These are phyloP conservation scores for Rhabdornis inornatus DNA, from an alignment of 2,113 vertebrate species.

Conservation along the genomic window DNA sequence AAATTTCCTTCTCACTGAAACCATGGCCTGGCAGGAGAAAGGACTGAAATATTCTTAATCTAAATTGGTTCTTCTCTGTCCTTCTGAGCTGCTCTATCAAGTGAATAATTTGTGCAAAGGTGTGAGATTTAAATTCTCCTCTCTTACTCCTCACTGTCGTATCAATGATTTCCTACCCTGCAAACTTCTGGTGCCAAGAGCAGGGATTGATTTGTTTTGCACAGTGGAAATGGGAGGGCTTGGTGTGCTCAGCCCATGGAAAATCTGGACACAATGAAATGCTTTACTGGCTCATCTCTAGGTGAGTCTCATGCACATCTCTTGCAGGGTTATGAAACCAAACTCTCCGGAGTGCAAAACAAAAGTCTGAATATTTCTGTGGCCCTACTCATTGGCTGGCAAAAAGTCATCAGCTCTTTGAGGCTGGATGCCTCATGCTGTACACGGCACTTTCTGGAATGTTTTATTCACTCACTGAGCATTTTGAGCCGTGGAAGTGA, in stretches of 20 bases:
- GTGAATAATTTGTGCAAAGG: not conserved
- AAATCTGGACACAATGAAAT: not conserved
- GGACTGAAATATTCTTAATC: not conserved
- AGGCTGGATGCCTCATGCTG: not conserved
- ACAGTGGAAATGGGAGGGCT: not conserved
- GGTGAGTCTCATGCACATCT: conserved; percentile 11
- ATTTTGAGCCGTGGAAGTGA: conserved; percentile 38
- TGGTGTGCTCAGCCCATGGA: not conserved
- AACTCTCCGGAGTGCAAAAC: not conserved
- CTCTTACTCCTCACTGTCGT: not conserved
- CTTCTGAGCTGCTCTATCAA: not conserved
- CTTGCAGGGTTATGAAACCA: not conserved
- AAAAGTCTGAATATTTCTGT: not conserved
- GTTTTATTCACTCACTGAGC: conserved; percentile 39
- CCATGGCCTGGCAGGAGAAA: not conserved
- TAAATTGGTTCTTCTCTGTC: not conserved
- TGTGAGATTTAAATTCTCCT: not conserved
- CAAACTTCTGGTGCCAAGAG: not conserved
- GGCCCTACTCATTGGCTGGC: not conserved
- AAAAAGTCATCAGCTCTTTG: not conserved
- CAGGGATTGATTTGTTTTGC: not conserved
- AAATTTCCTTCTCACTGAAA: not conserved
- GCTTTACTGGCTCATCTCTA: not conserved
- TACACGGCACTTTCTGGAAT: conserved; percentile 16
- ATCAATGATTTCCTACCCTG: not conserved